Evolutionary conservation across 1,140 invertebrate genomes (phyloP).

Genomic region (Pogonomyrmex californicus): DNA sequence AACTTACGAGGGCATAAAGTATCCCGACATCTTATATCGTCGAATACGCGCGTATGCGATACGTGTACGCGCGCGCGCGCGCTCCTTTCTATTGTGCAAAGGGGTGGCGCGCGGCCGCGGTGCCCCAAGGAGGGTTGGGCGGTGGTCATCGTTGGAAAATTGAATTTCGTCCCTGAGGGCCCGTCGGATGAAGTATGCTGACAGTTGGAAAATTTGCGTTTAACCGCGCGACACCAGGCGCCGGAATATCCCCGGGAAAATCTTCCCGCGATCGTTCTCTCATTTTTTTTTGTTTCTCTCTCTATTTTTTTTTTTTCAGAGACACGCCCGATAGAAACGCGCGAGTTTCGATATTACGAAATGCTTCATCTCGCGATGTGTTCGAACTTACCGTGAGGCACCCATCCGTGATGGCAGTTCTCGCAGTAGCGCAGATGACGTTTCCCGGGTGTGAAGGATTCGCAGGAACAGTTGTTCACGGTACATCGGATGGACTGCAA

Average conservation of each 20-base stretch:
- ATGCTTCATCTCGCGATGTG: neutral
- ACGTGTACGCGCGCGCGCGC: constrained; percentile 44
- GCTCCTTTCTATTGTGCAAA: constrained; percentile 14
- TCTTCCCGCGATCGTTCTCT: constrained; percentile 37
- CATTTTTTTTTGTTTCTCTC: no score
- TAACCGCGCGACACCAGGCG: constrained; percentile 67
- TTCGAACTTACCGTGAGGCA: constrained; percentile 91
- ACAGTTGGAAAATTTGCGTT: constrained; percentile 82
- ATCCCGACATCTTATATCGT: constrained; percentile 75
- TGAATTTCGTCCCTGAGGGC: constrained; percentile 86
- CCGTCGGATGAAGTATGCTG: constrained; percentile 83
- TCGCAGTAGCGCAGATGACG: constrained; percentile 91
- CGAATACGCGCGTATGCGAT: constrained; percentile 42
- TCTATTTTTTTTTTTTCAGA: neutral
- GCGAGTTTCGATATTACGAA: neutral
- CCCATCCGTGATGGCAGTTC: constrained; percentile 92
- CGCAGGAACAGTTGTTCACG: constrained; percentile 90
- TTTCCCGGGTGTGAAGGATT: constrained; percentile 92
- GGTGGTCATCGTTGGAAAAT: constrained; percentile 86
- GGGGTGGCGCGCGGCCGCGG: constrained; percentile 44
- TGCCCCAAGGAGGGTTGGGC: constrained; percentile 77
- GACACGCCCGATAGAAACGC: neutral
- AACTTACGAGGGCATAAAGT: constrained; percentile 86
- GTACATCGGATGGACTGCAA: constrained; percentile 92
- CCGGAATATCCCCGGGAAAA: constrained; percentile 40